Percentiles rank a stretch among this genome's conserved stretches.
These are phyloP conservation scores for Patella caerulea DNA, from an alignment of 2,888 invertebrate species.

Conservation along the genomic window DNA sequence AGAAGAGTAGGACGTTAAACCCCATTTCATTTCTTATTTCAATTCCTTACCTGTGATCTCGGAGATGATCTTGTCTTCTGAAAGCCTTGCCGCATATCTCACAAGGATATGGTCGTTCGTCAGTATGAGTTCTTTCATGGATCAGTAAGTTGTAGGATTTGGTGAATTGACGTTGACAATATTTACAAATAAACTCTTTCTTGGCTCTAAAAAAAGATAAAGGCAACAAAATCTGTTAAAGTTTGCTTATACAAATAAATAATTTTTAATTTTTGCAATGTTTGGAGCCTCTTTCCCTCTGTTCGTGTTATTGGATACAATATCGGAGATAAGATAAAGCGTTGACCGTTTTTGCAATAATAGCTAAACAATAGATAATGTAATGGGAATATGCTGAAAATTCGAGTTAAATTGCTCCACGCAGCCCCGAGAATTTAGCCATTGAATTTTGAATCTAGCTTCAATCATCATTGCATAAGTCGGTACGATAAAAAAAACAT, in stretches of 20 bases:
- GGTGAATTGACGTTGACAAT: conserved; percentile 96
- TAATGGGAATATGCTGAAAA: no score
- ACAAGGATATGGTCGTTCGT: conserved; percentile 96
- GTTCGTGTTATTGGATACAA: no score
- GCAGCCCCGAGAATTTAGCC: no score
- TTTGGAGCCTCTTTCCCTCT: background rate
- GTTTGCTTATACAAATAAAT: background rate
- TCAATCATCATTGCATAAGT: no score
- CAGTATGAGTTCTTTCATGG: conserved; percentile 97
- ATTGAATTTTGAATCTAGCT: no score
- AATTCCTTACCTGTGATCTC: conserved; percentile 75
- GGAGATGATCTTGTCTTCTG: conserved; percentile 87
- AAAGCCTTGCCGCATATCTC: conserved; percentile 98
- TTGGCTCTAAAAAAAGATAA: conserved; percentile 74
- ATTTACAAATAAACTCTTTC: conserved; percentile 98
- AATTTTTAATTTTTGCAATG: background rate
- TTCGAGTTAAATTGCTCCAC: no score
- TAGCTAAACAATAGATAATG: no score
- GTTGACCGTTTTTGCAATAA: no score
- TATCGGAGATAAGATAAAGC: no score
- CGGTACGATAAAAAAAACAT: no score
- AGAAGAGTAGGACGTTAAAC: background rate
- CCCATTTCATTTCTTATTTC: conserved; percentile 60
- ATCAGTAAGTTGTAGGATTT: conserved; percentile 97
- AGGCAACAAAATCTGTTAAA: background rate